Conservation (phyloP, 2,113 vertebrate species). For the Oryzias woworae region DNA sequence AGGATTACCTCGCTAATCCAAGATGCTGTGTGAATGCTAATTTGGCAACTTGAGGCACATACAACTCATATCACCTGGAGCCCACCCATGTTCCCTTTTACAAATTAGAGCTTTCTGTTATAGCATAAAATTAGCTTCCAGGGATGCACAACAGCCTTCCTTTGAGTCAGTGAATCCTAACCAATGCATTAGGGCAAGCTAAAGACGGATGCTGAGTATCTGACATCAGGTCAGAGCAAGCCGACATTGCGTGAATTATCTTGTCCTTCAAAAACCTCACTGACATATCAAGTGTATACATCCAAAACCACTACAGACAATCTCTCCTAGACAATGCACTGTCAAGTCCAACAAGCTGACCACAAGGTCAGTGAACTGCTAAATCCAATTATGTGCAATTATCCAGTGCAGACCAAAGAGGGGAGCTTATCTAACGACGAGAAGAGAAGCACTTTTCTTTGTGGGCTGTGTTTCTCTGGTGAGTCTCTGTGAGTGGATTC, state of each 20-base stretch:
- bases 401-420: constrained; percentile 40
- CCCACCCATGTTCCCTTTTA: constrained; percentile 26
- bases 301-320: not conserved
- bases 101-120: constrained; percentile 43
- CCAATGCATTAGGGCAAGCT: constrained; percentile 10
- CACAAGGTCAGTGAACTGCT: constrained; percentile 60
- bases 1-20: constrained; percentile 60
- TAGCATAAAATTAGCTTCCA: constrained; percentile 40
- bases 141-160: constrained; percentile 31
- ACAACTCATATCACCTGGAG: constrained; percentile 41
- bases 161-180: constrained; percentile 21
- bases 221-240: constrained; percentile 22
- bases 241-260: constrained; percentile 14
- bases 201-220: constrained; percentile 1
- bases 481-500: not conserved
- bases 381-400: constrained; percentile 70
- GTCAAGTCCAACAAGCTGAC: constrained; percentile 43
- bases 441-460: constrained; percentile 6
- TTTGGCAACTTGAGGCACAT: constrained; percentile 37
- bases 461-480: constrained; percentile 1
- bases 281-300: constrained; percentile 1
- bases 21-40: constrained; percentile 55
- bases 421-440: constrained; percentile 33
- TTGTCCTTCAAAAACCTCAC: constrained; percentile 1
- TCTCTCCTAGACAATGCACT: constrained; percentile 8